Percentiles rank a stretch among this genome's conserved stretches.
phyloP scores from a whole-genome alignment of 2,797 vertebrate species.

The Vipera latastei region DNA sequence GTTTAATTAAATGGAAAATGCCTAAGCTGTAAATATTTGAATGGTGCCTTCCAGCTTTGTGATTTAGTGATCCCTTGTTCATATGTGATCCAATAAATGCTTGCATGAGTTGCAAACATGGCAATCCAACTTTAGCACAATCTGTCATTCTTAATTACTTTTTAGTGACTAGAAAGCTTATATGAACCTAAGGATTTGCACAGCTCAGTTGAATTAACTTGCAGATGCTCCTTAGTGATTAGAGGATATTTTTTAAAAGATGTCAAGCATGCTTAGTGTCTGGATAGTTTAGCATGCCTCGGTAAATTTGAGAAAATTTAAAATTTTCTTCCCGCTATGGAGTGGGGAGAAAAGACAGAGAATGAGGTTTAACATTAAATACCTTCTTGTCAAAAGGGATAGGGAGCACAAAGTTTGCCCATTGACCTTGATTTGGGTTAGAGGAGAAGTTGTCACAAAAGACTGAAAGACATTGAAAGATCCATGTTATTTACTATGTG shows the following conservation, averaged over 20 bases:
- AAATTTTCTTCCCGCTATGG: neutral
- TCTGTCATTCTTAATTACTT: neutral
- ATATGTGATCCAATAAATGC: neutral
- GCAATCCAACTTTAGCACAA: neutral
- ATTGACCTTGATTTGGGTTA: neutral
- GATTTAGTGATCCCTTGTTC: neutral
- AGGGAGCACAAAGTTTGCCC: neutral
- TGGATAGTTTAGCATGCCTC: neutral
- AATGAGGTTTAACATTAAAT: neutral
- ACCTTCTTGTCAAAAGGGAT: neutral
- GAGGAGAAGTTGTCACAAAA: neutral
- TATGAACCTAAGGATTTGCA: neutral
- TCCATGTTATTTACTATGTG: slow-evolving; percentile 8
- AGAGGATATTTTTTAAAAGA: neutral
- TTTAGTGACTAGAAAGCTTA: neutral
- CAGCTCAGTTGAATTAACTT: neutral
- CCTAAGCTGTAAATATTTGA: neutral
- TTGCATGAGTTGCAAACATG: neutral
- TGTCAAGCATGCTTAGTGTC: neutral
- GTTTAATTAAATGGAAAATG: neutral
- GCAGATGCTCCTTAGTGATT: neutral
- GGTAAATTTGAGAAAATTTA: neutral
- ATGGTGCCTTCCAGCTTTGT: neutral
- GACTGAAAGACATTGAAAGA: neutral
- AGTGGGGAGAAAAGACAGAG: neutral